A percentile compares a stretch with the other conserved stretches of the same genome.
Conservation (phyloP, 2,888 invertebrate genomes). For the Limenitis camilla region DNA sequence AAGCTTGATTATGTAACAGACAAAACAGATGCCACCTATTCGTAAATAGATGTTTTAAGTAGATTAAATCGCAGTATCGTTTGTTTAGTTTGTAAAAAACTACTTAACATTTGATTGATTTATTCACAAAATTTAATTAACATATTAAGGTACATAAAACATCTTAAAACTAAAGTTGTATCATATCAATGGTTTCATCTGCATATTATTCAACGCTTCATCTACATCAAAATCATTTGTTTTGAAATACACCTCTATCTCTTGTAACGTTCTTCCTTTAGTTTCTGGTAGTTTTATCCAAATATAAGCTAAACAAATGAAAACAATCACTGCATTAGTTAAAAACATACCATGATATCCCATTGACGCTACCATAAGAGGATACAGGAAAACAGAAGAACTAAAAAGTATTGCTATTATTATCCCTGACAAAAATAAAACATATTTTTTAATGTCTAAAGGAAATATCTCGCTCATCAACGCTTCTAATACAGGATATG, state of each 20-base stretch:
- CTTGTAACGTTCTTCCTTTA: conserved; percentile 21
- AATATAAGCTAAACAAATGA: background rate
- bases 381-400: background rate
- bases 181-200: no score
- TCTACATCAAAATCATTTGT: conserved; percentile 16
- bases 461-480: conserved; percentile 14
- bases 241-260: conserved; percentile 32
- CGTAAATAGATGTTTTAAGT: no score
- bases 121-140: no score
- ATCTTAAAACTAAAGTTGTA: no score
- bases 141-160: no score
- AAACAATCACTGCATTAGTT: conserved; percentile 4
- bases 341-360: conserved; percentile 11
- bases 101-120: no score
- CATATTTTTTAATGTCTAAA: conserved; percentile 4
- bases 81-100: no score
- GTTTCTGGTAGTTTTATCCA: conserved; percentile 10
- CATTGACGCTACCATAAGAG: background rate
- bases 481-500: conserved; percentile 8
- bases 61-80: no score
- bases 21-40: no score
- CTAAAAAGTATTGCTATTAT: background rate
- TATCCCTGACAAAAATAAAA: background rate
- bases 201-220: background rate
- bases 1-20: no score